Evolutionary conservation across 2,888 invertebrate genomes (phyloP).

Genomic region (Euzophera pinguis): DNA sequence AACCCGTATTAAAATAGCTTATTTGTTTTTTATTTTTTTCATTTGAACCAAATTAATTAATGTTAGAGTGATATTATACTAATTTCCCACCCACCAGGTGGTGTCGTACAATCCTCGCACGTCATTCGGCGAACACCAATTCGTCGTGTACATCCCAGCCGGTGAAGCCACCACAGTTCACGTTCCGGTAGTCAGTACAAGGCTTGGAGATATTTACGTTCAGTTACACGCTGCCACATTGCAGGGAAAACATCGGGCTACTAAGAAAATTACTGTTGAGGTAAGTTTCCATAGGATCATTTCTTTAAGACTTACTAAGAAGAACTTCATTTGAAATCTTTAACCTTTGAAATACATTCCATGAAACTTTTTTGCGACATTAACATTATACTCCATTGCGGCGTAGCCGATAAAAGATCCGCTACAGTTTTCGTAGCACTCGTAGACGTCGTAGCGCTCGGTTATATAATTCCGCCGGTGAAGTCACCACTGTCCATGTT

Average conservation of each 20-base stretch:
- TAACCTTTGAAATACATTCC: no score
- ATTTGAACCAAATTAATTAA: no score
- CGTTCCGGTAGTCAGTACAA: slow-evolving; percentile 92
- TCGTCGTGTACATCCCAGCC: slow-evolving; percentile 91
- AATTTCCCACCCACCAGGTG: no score
- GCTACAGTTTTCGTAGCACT: neutral
- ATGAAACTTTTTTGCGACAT: no score
- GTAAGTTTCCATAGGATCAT: no score
- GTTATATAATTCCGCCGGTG: slow-evolving; percentile 75
- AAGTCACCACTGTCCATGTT: slow-evolving; percentile 90
- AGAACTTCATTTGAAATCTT: no score
- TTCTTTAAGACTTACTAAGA: no score
- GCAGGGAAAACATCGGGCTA: slow-evolving; percentile 85
- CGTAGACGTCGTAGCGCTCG: neutral
- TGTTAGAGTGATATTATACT: no score
- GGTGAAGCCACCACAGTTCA: slow-evolving; percentile 91
- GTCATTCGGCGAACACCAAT: slow-evolving; percentile 96
- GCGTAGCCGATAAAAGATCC: neutral
- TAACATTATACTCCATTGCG: no score
- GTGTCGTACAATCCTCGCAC: slow-evolving; percentile 94
- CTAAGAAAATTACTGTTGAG: slow-evolving; percentile 82
- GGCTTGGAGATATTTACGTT: slow-evolving; percentile 86
- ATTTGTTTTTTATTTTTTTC: no score
- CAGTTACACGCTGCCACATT: slow-evolving; percentile 88
- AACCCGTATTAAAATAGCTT: no score